Conservation (phyloP, 2,888 invertebrate species). For the Andricus curvator region DNA sequence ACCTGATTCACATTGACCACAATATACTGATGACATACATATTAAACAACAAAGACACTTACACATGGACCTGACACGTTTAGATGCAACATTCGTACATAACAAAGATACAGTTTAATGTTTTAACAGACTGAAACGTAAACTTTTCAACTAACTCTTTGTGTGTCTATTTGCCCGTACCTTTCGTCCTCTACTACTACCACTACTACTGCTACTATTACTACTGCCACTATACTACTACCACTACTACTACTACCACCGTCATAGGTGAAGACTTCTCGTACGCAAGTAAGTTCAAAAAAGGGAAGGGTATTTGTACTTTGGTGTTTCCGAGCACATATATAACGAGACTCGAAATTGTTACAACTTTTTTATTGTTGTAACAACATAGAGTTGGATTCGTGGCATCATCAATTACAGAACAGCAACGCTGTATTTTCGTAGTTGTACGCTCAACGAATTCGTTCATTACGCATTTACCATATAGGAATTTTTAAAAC, state of each 20-base stretch:
- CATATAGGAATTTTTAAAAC: slow-evolving; percentile 10
- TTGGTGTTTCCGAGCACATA: slow-evolving; percentile 55
- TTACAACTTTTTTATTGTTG: slow-evolving; percentile 21
- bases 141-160: slow-evolving; percentile 62
- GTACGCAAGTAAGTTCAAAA: slow-evolving; percentile 81
- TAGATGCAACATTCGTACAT: slow-evolving; percentile 44
- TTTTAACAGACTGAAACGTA: slow-evolving; percentile 49
- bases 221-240: slow-evolving; percentile 61
- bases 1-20: slow-evolving; percentile 2
- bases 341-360: slow-evolving; percentile 42
- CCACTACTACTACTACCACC: slow-evolving; percentile 61
- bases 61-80: slow-evolving; percentile 38
- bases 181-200: slow-evolving; percentile 72
- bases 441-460: slow-evolving; percentile 41
- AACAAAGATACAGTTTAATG: slow-evolving; percentile 46
- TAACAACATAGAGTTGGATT: slow-evolving; percentile 59
- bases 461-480: slow-evolving; percentile 42
- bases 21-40: slow-evolving; percentile 22
- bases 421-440: slow-evolving; percentile 66
- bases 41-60: slow-evolving; percentile 12
- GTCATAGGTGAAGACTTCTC: slow-evolving; percentile 82
- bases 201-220: slow-evolving; percentile 55
- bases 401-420: slow-evolving; percentile 67
- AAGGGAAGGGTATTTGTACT: slow-evolving; percentile 50
- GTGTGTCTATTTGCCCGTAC: slow-evolving; percentile 76